phyloP scores from a whole-genome alignment of 1,140 invertebrate genomes.

The Camponotus floridanus region DNA sequence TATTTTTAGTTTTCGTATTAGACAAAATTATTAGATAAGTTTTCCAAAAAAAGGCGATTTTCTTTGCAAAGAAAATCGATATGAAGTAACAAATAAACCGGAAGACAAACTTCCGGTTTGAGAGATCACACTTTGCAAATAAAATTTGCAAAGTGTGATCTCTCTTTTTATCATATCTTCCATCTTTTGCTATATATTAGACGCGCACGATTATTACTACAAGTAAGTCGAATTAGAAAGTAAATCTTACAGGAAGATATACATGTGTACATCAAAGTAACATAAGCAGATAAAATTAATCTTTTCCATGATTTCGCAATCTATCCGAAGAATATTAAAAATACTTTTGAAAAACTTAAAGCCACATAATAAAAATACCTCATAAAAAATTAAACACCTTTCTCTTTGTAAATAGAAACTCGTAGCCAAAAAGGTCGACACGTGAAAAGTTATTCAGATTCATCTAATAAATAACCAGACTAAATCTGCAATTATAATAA shows the following conservation, averaged over 20 bases:
- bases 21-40: not conserved
- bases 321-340: not conserved
- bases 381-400: not conserved
- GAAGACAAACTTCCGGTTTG: not conserved
- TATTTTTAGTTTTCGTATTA: not conserved
- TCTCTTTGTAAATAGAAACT: slow-evolving; percentile 15
- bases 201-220: not conserved
- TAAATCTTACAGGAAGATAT: not conserved
- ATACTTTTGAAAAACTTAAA: not conserved
- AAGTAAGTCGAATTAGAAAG: slow-evolving; percentile 27
- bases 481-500: not conserved
- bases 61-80: not conserved
- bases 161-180: not conserved
- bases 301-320: slow-evolving; percentile 2
- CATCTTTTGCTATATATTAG: not conserved
- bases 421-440: not conserved
- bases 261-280: not conserved
- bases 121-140: not conserved
- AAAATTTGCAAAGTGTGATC: too few species aligned
- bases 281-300: not conserved
- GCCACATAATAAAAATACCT: not conserved
- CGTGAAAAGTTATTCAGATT: not conserved
- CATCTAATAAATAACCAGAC: not conserved
- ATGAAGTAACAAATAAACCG: too few species aligned
- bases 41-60: slow-evolving; percentile 4